Base-by-base conservation (phyloP, 2,113 vertebrate species). In the Megaceryle maxima region DNA sequence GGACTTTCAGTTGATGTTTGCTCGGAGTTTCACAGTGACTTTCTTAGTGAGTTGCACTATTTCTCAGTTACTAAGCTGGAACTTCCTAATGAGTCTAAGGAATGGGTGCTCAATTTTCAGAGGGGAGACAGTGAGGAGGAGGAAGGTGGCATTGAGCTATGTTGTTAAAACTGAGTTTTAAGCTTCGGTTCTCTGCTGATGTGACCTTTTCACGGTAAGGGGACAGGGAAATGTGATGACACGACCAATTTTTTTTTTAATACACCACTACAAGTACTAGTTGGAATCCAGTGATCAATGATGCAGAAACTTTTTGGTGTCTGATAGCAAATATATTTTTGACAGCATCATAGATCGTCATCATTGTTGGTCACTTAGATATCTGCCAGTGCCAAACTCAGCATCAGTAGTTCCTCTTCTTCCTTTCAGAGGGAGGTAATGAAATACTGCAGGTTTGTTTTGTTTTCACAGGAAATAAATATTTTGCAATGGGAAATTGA, bases 401-500 rank as follows among this genome's bases (percentile, higher is more conserved):
- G 67, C 48, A 51, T 8, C 11, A 63, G 24, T 46, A 73, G 15
- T 37, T 73, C n/a, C n/a, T n/a, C 31, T 62, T 53, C 48, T 57
- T 48, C 35, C 28, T 57, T 62, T 43, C 26, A 17, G 0, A 64
- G 26, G 24, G 53, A 79, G 4, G 9, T 28, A 25, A 87, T n/a
- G 17, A 76, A 22, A 62, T 83, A 44, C 43, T 74, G 10, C 13
- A 64, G 26, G 9, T 60, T 75, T 92, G n/a, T 66, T 96, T 91
- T 97, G 44, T 96, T 88, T 92, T 87, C 73, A 29, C 95, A 99
- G 99, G 99, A 99, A 97, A 98, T 99, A 88, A 99, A 98, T 97
- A 97, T 98, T 57, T 92, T 99, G 92, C 99, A 99, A 48, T 99
- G 99, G 99, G 99, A 99, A 97, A 98, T 99, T 59, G 98, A 98